A percentile compares a stretch with the other conserved stretches of the same genome.
These are phyloP conservation scores for Leptopilina clavipes DNA, from an alignment of 1,140 invertebrate species.

Conservation along the genomic window DNA sequence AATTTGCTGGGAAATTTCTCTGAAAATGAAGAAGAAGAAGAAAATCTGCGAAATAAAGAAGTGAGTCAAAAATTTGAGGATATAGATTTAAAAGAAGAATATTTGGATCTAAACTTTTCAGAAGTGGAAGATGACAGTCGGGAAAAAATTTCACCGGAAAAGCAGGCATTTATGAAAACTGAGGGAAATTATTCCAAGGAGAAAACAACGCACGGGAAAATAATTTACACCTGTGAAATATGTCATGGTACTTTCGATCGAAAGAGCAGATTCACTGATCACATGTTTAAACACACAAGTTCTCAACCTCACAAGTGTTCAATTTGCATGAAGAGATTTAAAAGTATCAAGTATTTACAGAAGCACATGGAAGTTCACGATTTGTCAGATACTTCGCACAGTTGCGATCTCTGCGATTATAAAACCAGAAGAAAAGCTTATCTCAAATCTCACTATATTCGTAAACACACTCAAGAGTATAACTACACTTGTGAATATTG, in stretches of 20 bases:
- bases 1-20: too few relatives aligned
- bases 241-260: slow-evolving; percentile 63
- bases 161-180: neutral
- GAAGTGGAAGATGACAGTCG: too few relatives aligned
- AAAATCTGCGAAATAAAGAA: too few relatives aligned
- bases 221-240: slow-evolving; percentile 63
- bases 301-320: slow-evolving; percentile 71
- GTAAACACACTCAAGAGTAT: slow-evolving; percentile 75
- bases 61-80: too few relatives aligned
- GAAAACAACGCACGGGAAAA: slow-evolving; percentile 38
- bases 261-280: slow-evolving; percentile 64
- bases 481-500: slow-evolving; percentile 78
- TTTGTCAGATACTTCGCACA: slow-evolving; percentile 54
- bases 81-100: too few relatives aligned
- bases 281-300: slow-evolving; percentile 71
- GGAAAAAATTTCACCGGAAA: neutral
- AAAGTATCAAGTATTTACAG: slow-evolving; percentile 71
- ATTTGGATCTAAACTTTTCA: too few relatives aligned
- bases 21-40: too few relatives aligned
- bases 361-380: slow-evolving; percentile 74
- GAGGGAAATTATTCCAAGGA: slow-evolving; percentile 6
- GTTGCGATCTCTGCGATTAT: slow-evolving; percentile 66
- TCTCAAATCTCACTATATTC: slow-evolving; percentile 73
- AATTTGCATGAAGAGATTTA: slow-evolving; percentile 73
- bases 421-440: slow-evolving; percentile 71